Conservation (phyloP, 2,113 vertebrate species). For the Cyprinodon variegatus region DNA sequence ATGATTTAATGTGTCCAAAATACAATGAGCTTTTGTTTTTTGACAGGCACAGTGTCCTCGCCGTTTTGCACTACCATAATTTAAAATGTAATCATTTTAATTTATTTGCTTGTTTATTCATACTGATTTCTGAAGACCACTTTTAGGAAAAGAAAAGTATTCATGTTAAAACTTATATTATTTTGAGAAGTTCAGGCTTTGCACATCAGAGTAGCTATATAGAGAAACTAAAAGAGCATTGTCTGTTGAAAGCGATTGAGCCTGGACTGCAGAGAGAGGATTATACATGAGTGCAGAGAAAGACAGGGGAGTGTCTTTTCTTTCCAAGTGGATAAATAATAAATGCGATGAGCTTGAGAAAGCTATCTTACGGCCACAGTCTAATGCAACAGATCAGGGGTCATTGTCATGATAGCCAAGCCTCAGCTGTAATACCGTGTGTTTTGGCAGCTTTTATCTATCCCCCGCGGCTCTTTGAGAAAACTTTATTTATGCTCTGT, state of each 20-base stretch:
- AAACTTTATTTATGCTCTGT: slow-evolving; percentile 52
- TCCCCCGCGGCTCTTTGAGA: slow-evolving; percentile 17
- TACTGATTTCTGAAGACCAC: slow-evolving; percentile 18
- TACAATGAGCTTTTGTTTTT: slow-evolving; percentile 22
- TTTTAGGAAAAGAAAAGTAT: slow-evolving; percentile 30
- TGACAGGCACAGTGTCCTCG: slow-evolving; percentile 28
- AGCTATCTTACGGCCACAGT: slow-evolving; percentile 36
- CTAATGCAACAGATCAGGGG: slow-evolving; percentile 61
- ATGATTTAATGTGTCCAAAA: slow-evolving; percentile 28
- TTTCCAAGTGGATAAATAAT: slow-evolving; percentile 63
- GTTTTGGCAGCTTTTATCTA: slow-evolving; percentile 57
- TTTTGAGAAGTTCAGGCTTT: slow-evolving; percentile 20
- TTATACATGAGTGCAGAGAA: slow-evolving; percentile 21
- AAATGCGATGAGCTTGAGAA: slow-evolving; percentile 54
- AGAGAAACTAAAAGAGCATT: slow-evolving; percentile 19
- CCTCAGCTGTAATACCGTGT: slow-evolving; percentile 35
- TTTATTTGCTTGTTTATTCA: slow-evolving; percentile 20
- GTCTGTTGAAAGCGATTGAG: slow-evolving; percentile 54
- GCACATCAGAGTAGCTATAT: slow-evolving; percentile 13
- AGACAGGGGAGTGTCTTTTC: slow-evolving; percentile 4
- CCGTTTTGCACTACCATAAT: background rate
- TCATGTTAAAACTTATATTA: background rate
- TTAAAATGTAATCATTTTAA: background rate
- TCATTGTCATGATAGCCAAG: slow-evolving; percentile 38
- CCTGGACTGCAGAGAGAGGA: slow-evolving; percentile 17